Evolutionary conservation across 37 sponge, comb jelly and placozoan species (phyloP), one percentile per base, ranked within the genome.

Genomic region (Geodia barretti): DNA sequence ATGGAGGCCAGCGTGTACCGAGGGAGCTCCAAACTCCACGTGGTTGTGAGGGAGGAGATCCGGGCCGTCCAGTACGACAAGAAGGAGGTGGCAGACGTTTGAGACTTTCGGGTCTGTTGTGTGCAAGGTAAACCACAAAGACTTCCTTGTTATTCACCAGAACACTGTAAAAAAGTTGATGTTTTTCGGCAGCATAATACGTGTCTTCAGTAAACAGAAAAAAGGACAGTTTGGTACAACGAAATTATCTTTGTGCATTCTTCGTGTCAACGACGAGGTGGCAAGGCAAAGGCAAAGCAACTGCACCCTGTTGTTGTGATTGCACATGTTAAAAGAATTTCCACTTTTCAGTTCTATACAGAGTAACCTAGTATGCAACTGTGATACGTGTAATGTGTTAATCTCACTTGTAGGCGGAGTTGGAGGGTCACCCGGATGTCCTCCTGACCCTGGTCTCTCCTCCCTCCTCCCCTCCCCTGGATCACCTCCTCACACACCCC

Each of bases 341-440:
- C n/a, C n/a, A n/a, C n/a, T n/a, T n/a, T n/a, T n/a, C n/a, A n/a
- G 68, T 67, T 19, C 25, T 19, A 9, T 67, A n/a, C 28, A 26
- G 23, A n/a, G n/a, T n/a, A n/a, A n/a, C n/a, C n/a, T 4, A 30
- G 58, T 34, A 20, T 4, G 21, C 28, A 37, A 24, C 60, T 38
- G 54, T 69, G 54, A 47, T 0, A n/a, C n/a, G n/a, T n/a, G n/a
- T n/a, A n/a, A n/a, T n/a, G n/a, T n/a, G n/a, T n/a, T n/a, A n/a
- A n/a, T n/a, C n/a, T n/a, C 21, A 17, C 34, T n/a, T 37, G 4
- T 31, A 95, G 96, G 88, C 91, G 17, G 97, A 97, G 34, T 36
- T 97, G 31, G 97, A 97, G 29, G 97, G 96, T 1, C 41, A 67
- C 23, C 95, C 95, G 0, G 97, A 97, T 65, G 76, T 97, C 24